Percentiles rank a stretch among this genome's conserved stretches.
Evolutionary conservation across 2,797 vertebrate genomes (phyloP).

Genomic region (Halcyon badia): DNA sequence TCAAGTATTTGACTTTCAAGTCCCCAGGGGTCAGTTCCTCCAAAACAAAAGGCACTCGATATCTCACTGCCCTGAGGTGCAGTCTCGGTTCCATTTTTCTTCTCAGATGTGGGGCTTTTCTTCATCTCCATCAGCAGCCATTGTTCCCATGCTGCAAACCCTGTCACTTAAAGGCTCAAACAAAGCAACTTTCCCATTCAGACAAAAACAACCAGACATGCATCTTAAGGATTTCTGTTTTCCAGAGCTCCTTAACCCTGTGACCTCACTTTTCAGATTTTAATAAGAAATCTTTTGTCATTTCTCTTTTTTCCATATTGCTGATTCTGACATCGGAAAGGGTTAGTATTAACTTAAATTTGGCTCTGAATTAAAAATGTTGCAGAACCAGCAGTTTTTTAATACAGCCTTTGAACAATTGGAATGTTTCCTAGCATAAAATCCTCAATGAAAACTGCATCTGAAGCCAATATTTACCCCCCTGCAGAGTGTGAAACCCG

Average conservation of each 20-base stretch:
- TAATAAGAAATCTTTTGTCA: background rate
- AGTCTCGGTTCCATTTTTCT: background rate
- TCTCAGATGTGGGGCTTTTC: background rate
- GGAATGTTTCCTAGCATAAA: conserved; percentile 43
- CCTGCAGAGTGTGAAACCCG: conserved; percentile 55
- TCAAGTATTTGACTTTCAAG: background rate
- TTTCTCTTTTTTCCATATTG: background rate
- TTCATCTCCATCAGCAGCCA: background rate
- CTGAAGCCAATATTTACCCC: background rate
- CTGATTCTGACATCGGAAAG: background rate
- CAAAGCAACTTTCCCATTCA: background rate
- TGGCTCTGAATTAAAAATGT: background rate
- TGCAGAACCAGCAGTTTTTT: background rate
- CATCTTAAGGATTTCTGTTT: background rate
- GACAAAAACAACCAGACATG: background rate
- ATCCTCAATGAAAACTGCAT: conserved; percentile 29
- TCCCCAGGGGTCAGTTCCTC: background rate
- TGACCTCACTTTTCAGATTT: background rate
- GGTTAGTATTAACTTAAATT: background rate
- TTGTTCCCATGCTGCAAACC: background rate
- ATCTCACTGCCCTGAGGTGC: background rate
- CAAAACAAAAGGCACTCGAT: background rate
- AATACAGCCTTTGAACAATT: conserved; percentile 16
- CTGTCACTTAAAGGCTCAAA: background rate
- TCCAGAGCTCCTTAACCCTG: conserved; percentile 9